Conservation (phyloP, 30 jellyfish, hydroid and myxozoan species). For the Chrysaora quinquecirrha region DNA sequence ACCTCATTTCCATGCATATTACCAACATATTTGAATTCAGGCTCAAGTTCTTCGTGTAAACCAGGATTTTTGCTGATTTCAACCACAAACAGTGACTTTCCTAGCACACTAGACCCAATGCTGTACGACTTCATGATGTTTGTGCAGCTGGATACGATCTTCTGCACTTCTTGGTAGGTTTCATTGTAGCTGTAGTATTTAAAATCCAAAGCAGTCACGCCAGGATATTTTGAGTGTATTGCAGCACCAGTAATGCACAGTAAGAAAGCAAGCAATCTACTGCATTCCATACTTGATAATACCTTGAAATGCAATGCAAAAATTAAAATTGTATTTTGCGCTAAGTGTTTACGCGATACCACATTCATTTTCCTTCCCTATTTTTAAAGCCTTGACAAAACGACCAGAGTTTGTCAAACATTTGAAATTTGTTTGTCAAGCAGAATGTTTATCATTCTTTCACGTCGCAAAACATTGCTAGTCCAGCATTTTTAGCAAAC, state of each 20-base stretch:
- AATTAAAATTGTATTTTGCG: no score
- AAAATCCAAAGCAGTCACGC: conserved; percentile 5
- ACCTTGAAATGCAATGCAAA: no score
- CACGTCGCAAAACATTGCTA: no score
- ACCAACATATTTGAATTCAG: conserved; percentile 95
- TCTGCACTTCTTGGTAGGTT: conserved; percentile 21
- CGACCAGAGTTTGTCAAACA: no score
- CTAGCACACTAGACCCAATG: conserved; percentile 75
- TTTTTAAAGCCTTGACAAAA: no score
- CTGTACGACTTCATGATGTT: conserved; percentile 69
- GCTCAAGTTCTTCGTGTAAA: conserved; percentile 75
- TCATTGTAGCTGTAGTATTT: conserved; percentile 47
- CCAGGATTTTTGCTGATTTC: conserved; percentile 96
- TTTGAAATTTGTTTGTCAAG: no score
- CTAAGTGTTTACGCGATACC: no score
- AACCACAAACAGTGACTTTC: conserved; percentile 70
- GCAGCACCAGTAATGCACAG: not conserved
- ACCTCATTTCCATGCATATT: conserved; percentile 98
- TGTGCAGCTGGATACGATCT: conserved; percentile 49
- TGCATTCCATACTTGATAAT: not conserved
- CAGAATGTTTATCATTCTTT: no score
- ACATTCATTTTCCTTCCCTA: no score
- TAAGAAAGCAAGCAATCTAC: not conserved
- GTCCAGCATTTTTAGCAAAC: no score
- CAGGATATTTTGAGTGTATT: not conserved